Evolutionary conservation across 2,113 vertebrate genomes (phyloP), one percentile per base, ranked within the genome.

Genomic region (Ammodytes marinus): DNA sequence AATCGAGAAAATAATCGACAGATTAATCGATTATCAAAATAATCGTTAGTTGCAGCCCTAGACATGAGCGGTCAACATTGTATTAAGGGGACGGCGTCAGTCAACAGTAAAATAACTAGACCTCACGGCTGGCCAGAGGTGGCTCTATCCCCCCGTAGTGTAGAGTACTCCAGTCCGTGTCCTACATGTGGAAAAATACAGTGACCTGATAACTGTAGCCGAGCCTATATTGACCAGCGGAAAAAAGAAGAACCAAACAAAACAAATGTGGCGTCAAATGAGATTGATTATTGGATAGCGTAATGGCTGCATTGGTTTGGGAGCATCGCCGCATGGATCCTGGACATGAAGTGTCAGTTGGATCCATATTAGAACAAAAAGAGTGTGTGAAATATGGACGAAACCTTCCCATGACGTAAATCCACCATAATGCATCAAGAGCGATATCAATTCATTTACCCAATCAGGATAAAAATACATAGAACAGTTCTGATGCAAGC

Each of bases 221-320:
- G 13, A 13, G 74, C 66, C 27, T 27, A 27, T 84, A 93, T 91
- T 42, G 91, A 93, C 83, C 1, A 87, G 84, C 12, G 91, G 88
- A 92, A 89, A 63, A 3, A 74, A 15, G 53, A 54, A 50, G 19
- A 27, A 2, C 6, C 7, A 69, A 74, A 49, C 49, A 12, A 4
- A 1, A 47, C 7, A 27, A 27, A 27, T 3, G 17, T 54, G 27
- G 27, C 27, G 45, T 80, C 69, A 64, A 84, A 86, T 69, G 55
- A 86, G 59, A 87, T 90, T 77, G 88, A 91, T 90, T 79, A 37
- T 59, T 42, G 63, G 74, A 52, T 57, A 15, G 59, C 1, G 80
- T 86, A 42, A 76, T 50, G 27, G 47, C 40, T 46, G 82, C 52
- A 1, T n/a, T n/a, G 54, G 42, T 70, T 9, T 49, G 40, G 13